phyloP scores from a whole-genome alignment of 2,113 vertebrate species.

The Eubucco bourcierii region DNA sequence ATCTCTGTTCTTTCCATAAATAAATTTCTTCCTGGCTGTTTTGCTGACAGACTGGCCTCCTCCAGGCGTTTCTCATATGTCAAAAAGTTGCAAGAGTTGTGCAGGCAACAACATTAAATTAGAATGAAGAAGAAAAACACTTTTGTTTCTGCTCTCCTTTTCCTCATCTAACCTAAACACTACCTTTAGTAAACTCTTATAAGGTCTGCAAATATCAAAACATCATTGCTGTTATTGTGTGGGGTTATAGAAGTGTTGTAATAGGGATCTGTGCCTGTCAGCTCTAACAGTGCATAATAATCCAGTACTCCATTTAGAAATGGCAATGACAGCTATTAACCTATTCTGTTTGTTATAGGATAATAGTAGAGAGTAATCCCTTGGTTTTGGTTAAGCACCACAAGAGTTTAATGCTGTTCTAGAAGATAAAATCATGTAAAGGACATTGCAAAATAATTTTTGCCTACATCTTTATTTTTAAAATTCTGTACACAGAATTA shows the following conservation, averaged over 20 bases:
- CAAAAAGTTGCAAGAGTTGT: slow-evolving; percentile 8
- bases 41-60: slow-evolving; percentile 8
- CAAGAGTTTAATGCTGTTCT: not conserved
- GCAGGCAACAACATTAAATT: slow-evolving; percentile 19
- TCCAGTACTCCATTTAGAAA: not conserved
- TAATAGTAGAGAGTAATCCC: not conserved
- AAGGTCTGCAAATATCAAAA: slow-evolving; percentile 40
- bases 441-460: not conserved
- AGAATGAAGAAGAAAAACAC: slow-evolving; percentile 10
- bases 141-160: not conserved
- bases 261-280: slow-evolving; percentile 3
- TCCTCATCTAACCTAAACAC: not conserved
- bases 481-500: not conserved
- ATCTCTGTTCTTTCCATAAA: slow-evolving; percentile 12
- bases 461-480: not conserved
- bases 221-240: slow-evolving; percentile 9
- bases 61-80: not conserved
- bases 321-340: slow-evolving; percentile 41
- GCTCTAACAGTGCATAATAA: slow-evolving; percentile 22
- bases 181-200: slow-evolving; percentile 33
- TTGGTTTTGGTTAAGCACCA: slow-evolving; percentile 34
- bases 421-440: not conserved
- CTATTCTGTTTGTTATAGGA: slow-evolving; percentile 43
- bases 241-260: not conserved
- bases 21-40: not conserved